These are phyloP conservation scores for Cremastinae sp. DNA, from an alignment of 2,888 invertebrate species.

Conservation along the genomic window DNA sequence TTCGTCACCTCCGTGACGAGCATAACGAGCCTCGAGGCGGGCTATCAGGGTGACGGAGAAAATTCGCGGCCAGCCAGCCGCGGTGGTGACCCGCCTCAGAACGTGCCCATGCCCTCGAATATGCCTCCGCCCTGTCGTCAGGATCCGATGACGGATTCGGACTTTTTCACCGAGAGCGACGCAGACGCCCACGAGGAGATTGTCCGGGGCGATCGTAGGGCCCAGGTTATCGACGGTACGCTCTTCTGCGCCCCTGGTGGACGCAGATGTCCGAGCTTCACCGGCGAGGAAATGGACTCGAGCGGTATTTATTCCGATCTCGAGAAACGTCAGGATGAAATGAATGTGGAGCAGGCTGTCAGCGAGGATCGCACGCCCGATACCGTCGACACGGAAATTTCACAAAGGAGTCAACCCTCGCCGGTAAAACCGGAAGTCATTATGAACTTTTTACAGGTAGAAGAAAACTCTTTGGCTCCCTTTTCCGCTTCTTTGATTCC, in stretches of 20 bases:
- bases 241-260: slow-evolving; percentile 85
- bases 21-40: slow-evolving; percentile 94
- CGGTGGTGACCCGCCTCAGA: slow-evolving; percentile 88
- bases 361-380: slow-evolving; percentile 85
- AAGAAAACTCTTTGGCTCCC: background rate
- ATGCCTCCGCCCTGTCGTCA: slow-evolving; percentile 83
- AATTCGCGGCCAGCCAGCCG: slow-evolving; percentile 93
- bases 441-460: slow-evolving; percentile 72
- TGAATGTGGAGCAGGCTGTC: slow-evolving; percentile 73
- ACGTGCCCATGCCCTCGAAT: slow-evolving; percentile 73
- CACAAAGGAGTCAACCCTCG: slow-evolving; percentile 81
- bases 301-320: slow-evolving; percentile 94
- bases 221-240: slow-evolving; percentile 93
- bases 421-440: slow-evolving; percentile 76
- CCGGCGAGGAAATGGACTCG: slow-evolving; percentile 92
- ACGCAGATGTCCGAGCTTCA: slow-evolving; percentile 77
- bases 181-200: slow-evolving; percentile 91
- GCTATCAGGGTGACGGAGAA: slow-evolving; percentile 95
- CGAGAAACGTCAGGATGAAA: slow-evolving; percentile 87
- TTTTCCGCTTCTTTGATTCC: slow-evolving; percentile 3
- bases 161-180: slow-evolving; percentile 94
- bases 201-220: slow-evolving; percentile 86
- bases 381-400: slow-evolving; percentile 82
- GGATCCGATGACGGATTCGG: slow-evolving; percentile 95
- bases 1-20: slow-evolving; percentile 94